These are phyloP conservation scores for Polydrusus tereticollis DNA, from an alignment of 2,888 invertebrate genomes.

Conservation along the genomic window DNA sequence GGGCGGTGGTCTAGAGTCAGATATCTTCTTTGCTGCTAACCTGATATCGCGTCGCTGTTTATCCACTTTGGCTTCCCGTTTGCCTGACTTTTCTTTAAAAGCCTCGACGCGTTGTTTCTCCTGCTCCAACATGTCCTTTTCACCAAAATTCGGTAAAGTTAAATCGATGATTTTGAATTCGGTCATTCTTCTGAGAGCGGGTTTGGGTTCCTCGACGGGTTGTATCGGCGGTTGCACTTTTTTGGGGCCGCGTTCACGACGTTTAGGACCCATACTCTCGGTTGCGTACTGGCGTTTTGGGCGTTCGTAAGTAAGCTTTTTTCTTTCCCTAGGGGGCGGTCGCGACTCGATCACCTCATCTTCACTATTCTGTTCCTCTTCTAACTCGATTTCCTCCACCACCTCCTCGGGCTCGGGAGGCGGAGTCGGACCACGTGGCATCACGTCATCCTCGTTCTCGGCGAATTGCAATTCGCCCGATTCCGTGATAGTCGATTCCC, in stretches of 20 bases:
- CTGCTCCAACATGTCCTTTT: slow-evolving; percentile 63
- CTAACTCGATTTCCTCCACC: slow-evolving; percentile 59
- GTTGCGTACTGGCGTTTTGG: slow-evolving; percentile 60
- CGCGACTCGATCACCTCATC: slow-evolving; percentile 55
- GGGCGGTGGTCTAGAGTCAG: slow-evolving; percentile 56
- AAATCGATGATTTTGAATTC: slow-evolving; percentile 57
- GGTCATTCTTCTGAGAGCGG: slow-evolving; percentile 30
- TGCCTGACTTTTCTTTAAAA: slow-evolving; percentile 63
- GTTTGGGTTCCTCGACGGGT: slow-evolving; percentile 17
- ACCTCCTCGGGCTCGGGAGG: slow-evolving; percentile 54
- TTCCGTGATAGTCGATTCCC: slow-evolving; percentile 64
- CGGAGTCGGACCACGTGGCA: slow-evolving; percentile 54
- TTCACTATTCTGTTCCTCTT: slow-evolving; percentile 59
- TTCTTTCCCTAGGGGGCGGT: slow-evolving; percentile 56
- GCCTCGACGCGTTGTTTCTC: slow-evolving; percentile 63
- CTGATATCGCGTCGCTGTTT: slow-evolving; percentile 62
- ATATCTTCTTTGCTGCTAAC: slow-evolving; percentile 59
- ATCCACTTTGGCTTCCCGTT: slow-evolving; percentile 63
- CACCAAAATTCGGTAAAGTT: slow-evolving; percentile 57
- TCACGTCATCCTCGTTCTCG: slow-evolving; percentile 67
- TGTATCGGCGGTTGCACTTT: slow-evolving; percentile 50
- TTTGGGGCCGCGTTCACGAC: slow-evolving; percentile 61
- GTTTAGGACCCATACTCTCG: slow-evolving; percentile 63
- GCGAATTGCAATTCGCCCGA: slow-evolving; percentile 64
- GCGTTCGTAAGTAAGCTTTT: slow-evolving; percentile 63